Evolutionary conservation across 2,888 invertebrate species (phyloP), one percentile per base, ranked within the genome.

Genomic region (Synergus umbraculus): DNA sequence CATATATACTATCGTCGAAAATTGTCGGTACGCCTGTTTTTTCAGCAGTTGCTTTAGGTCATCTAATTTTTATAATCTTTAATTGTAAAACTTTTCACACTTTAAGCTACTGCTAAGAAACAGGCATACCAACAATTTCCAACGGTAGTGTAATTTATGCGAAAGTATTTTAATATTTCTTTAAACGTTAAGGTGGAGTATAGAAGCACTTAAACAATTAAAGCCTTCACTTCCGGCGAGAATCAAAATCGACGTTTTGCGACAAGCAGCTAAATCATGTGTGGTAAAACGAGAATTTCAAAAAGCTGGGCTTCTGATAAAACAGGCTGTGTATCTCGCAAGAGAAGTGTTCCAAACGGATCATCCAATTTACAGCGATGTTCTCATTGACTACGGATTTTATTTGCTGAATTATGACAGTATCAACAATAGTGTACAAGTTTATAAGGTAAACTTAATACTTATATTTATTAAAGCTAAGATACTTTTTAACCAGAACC

Each of bases 371-470:
- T 96, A 96, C 91, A 96, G 98, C 41, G 97, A 97, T 91, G 95
- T 97, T 64, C 93, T 98, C 81, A 93, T 97, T 85, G 98, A 98
- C 93, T 97, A 97, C 92, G 98, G 97, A 84, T 98, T 97, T 93
- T 98, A 97, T 91, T 93, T 98, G 88, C 94, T 98, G 86, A 98
- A 98, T 92, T 96, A 96, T 77, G 98, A 98, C 93, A 95, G 95
- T 78, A 96, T 97, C 84, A 94, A 94, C 83, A 96, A 97, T 89
- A 97, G 97, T 89, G 97, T 98, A n/a, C 94, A 95, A 81, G 95
- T 97, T 0, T 98, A 98, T 91, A 95, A 96, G 94, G 96, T 95
- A 86, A 88, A 60, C 0, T 18, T 60, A 12, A 29, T 12, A 46
- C 73, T 41, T 43, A 73, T 54, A 22, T 41, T 22, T 66, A 64